Evolutionary conservation across 2,113 vertebrate genomes (phyloP).

Genomic region (Microtus ochrogaster): DNA sequence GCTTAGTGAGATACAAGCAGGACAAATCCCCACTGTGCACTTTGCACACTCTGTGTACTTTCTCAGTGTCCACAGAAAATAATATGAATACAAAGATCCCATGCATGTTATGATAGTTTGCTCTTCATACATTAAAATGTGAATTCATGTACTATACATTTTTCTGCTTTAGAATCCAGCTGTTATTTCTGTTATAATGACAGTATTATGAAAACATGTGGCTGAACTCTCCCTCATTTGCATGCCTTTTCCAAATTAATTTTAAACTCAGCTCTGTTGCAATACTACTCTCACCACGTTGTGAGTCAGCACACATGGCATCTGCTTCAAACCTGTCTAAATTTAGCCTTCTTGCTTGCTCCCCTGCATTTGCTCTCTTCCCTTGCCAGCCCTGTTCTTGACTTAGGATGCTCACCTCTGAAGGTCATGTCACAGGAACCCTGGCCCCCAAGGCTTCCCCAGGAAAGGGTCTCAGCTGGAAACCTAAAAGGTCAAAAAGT

Average conservation of each 20-base stretch:
- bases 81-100: not conserved
- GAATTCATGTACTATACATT: not conserved
- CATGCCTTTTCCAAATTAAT: not conserved
- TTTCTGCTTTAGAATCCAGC: not conserved
- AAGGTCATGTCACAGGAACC: not conserved
- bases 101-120: rapidly evolving
- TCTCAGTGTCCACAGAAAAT: not conserved
- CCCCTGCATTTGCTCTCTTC: rapidly evolving
- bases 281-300: not conserved
- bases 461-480: not conserved
- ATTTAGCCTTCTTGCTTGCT: not conserved
- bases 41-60: not conserved
- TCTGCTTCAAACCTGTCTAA: not conserved
- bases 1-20: not conserved
- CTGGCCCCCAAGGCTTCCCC: not conserved
- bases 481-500: not conserved
- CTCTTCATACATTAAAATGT: not conserved
- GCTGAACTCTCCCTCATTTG: not conserved
- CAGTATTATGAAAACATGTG: not conserved
- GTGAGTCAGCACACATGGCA: not conserved
- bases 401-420: not conserved
- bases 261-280: not conserved
- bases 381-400: not conserved
- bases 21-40: not conserved
- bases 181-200: not conserved